Conservation (phyloP, 2,797 vertebrate genomes). For the Catostomus latipinnis region DNA sequence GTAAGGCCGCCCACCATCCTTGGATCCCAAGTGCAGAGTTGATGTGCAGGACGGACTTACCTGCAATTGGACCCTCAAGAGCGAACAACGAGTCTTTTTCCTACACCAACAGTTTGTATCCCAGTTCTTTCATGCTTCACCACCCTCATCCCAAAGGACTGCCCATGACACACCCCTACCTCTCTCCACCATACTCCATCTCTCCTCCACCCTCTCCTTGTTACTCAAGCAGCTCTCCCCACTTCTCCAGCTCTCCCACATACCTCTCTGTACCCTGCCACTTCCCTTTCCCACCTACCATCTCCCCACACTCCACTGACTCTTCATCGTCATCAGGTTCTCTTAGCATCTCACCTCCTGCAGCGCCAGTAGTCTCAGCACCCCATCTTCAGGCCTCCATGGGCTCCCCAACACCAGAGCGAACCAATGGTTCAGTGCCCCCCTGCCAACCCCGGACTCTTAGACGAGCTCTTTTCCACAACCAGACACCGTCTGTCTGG, state of each 20-base stretch:
- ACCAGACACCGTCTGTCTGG: conserved; percentile 46
- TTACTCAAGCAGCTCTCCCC: conserved; percentile 56
- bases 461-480: conserved; percentile 59
- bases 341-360: conserved; percentile 44
- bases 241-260: conserved; percentile 56
- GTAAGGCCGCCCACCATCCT: conserved; percentile 28
- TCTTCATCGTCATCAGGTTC: conserved; percentile 46
- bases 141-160: conserved; percentile 48
- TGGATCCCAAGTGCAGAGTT: conserved; percentile 47
- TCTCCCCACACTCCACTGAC: conserved; percentile 55
- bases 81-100: conserved; percentile 47
- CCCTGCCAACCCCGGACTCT: conserved; percentile 44
- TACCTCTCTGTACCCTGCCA: conserved; percentile 59
- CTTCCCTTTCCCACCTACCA: conserved; percentile 58
- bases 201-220: conserved; percentile 66
- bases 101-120: conserved; percentile 47
- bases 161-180: conserved; percentile 54
- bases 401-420: conserved; percentile 5
- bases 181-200: conserved; percentile 64
- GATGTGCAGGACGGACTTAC: conserved; percentile 25
- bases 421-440: not conserved
- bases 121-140: conserved; percentile 53
- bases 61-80: conserved; percentile 16
- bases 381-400: conserved; percentile 2
- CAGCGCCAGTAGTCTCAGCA: not conserved